Evolutionary conservation across 2,797 vertebrate genomes (phyloP), one percentile per base, ranked within the genome.

Genomic region (Hephaestus fuliginosus): DNA sequence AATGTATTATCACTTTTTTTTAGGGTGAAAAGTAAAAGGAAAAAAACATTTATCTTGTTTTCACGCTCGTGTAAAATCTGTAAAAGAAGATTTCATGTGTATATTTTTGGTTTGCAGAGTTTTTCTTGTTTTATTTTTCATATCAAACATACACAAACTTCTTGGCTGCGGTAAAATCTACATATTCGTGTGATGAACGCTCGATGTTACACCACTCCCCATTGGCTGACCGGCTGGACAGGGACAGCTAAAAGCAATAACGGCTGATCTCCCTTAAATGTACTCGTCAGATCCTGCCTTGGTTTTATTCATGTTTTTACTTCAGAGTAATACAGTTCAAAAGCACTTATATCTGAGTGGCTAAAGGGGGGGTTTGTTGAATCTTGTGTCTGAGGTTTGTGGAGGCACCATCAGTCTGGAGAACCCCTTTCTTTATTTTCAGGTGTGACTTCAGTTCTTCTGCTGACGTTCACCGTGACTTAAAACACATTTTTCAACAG

Each of bases 231-330:
- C 25, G 72, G 76, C 62, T 71, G 76, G 70, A 82, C 70, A 15
- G 82, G 68, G 82, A 80, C 81, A 18, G 85, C 79, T 78, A 7
- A 60, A 72, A 81, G 87, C 90, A 90, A 90, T 91, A 88, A 86
- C 17, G 48, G 86, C 90, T 89, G 88, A 82, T 85, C 53, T 81
- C 75, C 65, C 53, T 63, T 11, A 28, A 33, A 76, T 70, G 53
- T 72, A 74, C 77, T 80, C 56, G 88, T 91, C 83, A 62, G 49
- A 70, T 85, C 81, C 82, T 84, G 88, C 86, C 89, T 87, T 81
- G 70, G 64, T 70, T 85, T 81, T 52, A 66, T 64, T 74, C 0
- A 20, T 57, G 28, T 39, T 75, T 90, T 88, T 76, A 72, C 55
- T 70, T 49, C 73, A 79, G 51, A 85, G 61, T 73, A 67, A 76